Base-by-base conservation (phyloP, 1,140 invertebrate genomes). In the Micrasema minimum region DNA sequence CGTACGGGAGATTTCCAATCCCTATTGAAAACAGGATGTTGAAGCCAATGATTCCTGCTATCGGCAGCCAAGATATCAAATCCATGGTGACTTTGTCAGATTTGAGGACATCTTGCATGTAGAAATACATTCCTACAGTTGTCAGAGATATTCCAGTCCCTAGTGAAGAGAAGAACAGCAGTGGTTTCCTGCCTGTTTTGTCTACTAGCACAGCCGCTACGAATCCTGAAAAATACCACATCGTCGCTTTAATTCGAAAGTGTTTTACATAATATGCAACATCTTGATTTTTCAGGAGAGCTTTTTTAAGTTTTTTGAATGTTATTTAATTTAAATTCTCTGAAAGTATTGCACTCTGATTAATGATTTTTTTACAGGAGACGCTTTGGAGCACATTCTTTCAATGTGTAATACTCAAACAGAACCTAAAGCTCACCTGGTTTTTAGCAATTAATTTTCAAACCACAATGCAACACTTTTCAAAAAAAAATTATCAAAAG, bases 131-230 rank as follows among this genome's bases (percentile, higher is more conserved):
- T 2, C 85, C 83, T 0, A 89, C 46, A 1, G 82, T 77, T 10
- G 85, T 87, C n/a, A 88, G 75, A 0, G 86, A 78, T 0, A 87
- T 73, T 0, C 87, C 88, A 1, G 85, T 79, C 12, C 86, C 87
- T 2, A 79, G 71, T 62, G 84, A 85, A 0, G 90, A 92, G 43
- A 86, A 74, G 0, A 93, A 77, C 22, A 95, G 80, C 0, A 96
- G 81, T 35, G 91, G 81, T 55, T 89, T 85, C 68, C 93, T 83
- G 0, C 93, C 93, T n/a, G 89, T 83, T 74, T 83, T 89, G 74
- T 94, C 93, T 55, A 93, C 90, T 5, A 95, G 79, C 22, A 92
- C 77, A 1, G 89, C 87, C 23, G 91, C 89, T 0, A 88, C 77
- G 9, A 84, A 78, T 73, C 91, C 91, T 74, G 87, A 7, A 81